phyloP scores from a whole-genome alignment of 2,888 invertebrate species.

The Galerucella calmariensis region DNA sequence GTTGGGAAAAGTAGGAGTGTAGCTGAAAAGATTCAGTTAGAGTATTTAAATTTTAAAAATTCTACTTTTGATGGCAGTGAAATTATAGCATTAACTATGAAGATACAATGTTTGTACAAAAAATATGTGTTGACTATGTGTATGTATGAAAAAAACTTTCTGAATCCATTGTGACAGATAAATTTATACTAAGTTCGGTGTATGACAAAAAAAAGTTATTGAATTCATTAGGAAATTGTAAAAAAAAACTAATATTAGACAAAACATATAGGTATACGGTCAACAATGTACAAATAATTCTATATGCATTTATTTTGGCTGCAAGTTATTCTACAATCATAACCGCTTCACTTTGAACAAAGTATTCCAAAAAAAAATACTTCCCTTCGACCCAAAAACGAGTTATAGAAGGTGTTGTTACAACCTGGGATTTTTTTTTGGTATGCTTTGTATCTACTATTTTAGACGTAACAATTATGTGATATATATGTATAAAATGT shows the following conservation, averaged over 20 bases:
- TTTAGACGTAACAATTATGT: slow-evolving; percentile 32
- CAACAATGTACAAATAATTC: slow-evolving; percentile 63
- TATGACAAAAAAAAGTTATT: slow-evolving; percentile 40
- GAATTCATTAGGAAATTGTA: slow-evolving; percentile 52
- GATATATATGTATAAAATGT: slow-evolving; percentile 31
- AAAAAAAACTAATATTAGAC: slow-evolving; percentile 53
- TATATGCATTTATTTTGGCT: slow-evolving; percentile 49
- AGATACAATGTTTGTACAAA: slow-evolving; percentile 52
- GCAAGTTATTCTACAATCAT: slow-evolving; percentile 46
- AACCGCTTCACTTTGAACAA: slow-evolving; percentile 46
- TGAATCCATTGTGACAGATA: slow-evolving; percentile 38
- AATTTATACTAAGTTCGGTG: slow-evolving; percentile 43
- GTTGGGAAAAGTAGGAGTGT: too few relatives aligned
- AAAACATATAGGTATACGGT: slow-evolving; percentile 63
- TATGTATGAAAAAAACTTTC: slow-evolving; percentile 46
- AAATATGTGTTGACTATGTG: slow-evolving; percentile 57
- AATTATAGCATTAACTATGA: neutral
- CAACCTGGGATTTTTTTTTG: neutral
- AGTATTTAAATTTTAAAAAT: neutral
- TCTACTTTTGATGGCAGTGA: neutral
- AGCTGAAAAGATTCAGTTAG: too few relatives aligned
- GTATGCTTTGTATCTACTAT: neutral
- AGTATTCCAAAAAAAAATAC: neutral
- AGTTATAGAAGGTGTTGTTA: neutral
- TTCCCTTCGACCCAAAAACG: neutral